These are phyloP conservation scores for Astyanax mexicanus DNA, from an alignment of 2,797 vertebrate species.

Conservation along the genomic window DNA sequence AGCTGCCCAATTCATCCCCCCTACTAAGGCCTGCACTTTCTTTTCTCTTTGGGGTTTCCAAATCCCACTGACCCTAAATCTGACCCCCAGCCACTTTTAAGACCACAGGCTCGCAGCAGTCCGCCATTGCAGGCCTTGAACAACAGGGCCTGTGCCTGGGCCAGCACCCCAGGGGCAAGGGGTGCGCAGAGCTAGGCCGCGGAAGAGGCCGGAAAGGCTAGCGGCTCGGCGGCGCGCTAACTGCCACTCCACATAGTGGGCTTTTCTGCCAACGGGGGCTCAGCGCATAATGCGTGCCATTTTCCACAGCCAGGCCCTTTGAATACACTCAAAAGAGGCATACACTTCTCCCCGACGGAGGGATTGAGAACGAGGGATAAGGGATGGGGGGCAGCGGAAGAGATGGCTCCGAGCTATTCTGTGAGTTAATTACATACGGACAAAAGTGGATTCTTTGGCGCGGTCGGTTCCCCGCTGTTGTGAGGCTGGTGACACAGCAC, in stretches of 20 bases:
- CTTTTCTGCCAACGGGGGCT: conserved; percentile 63
- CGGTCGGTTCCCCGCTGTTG: conserved; percentile 54
- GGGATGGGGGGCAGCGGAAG: conserved; percentile 48
- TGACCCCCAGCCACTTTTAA: conserved; percentile 63
- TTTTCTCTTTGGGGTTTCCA: conserved; percentile 24
- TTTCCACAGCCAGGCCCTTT: conserved; percentile 67
- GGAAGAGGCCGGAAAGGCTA: conserved; percentile 75
- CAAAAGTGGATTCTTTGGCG: conserved; percentile 61
- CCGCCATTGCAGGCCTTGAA: conserved; percentile 71
- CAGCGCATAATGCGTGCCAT: conserved; percentile 61
- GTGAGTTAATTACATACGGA: conserved; percentile 67
- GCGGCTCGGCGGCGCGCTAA: conserved; percentile 63
- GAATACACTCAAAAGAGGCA: conserved; percentile 76
- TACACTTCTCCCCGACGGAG: conserved; percentile 59
- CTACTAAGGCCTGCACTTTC: conserved; percentile 12
- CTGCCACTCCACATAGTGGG: conserved; percentile 77
- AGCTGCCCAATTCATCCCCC: neutral
- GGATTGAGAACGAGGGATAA: conserved; percentile 50
- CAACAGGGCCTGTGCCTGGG: conserved; percentile 55
- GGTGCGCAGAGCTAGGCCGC: conserved; percentile 24
- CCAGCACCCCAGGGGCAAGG: conserved; percentile 57
- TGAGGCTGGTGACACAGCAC: conserved; percentile 50
- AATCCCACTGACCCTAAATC: conserved; percentile 64
- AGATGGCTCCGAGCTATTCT: conserved; percentile 63
- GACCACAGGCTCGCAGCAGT: conserved; percentile 68